Base-by-base conservation (phyloP, 1,140 invertebrate genomes). In the Phocides pigmalion region DNA sequence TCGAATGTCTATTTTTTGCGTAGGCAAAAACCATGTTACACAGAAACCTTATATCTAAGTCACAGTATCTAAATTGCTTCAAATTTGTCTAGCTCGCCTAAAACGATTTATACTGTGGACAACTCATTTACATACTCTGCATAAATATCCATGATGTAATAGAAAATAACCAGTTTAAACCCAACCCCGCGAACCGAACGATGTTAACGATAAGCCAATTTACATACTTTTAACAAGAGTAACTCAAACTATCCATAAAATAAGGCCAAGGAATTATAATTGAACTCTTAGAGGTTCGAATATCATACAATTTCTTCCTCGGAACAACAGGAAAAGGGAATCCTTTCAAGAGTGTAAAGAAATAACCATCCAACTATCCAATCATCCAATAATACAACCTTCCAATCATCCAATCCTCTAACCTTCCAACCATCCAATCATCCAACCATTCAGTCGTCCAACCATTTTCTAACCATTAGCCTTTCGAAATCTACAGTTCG, bases 91-190 rank as follows among this genome's bases (percentile, higher is more conserved):
- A 16, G 22, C 47, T 50, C 25, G 22, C 22, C 25, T 3, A 50
- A 50, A 50, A 47, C 47, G 22, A 32, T 50, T 50, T 50, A 50
- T 50, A 32, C 47, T 15, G 22, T 14, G 25, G 47, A 50, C 47
- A 50, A 50, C 47, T 47, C 44, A 25, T 47, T 47, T 47, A 47
- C 44, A 15, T 15, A 28, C 47, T 50, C 32, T 50, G 22, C 47
- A 50, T 50, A 50, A 50, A 50, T 50, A 50, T 50, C 22, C 47
- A 50, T 50, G 32, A 32, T 28, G 47, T 28, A 50, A 32, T 32
- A 9, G 46, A 25, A 12, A 28, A 50, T 25, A 32, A 16, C 11
- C 22, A 28, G 22, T 14, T 39, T 39, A 14, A 39, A 12, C 35
- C 35, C 9, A 14, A 14, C 4, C 14, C 22, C 15, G 28, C 28